Conservation (phyloP, 2,888 invertebrate species). For the Pediacus dermestoides region DNA sequence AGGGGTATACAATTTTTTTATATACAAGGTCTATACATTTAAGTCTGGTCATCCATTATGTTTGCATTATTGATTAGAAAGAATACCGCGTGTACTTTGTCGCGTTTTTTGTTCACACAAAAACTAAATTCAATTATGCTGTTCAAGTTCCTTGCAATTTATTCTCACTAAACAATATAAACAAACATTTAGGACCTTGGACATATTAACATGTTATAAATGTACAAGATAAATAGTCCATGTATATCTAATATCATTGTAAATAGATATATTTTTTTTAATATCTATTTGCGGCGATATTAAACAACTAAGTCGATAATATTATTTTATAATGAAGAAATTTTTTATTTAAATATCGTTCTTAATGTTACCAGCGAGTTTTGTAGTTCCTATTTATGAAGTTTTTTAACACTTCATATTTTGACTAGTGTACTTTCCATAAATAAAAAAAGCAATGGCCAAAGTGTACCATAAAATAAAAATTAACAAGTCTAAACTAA, state of each 20-base stretch:
- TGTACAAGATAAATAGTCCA: conserved; percentile 36
- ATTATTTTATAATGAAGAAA: conserved; percentile 25
- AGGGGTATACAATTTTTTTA: conserved; percentile 28
- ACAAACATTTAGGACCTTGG: conserved; percentile 30
- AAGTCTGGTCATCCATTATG: conserved; percentile 19
- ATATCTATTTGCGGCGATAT: conserved; percentile 5
- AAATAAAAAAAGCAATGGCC: conserved; percentile 38
- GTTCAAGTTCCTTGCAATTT: conserved; percentile 18
- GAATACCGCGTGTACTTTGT: conserved; percentile 11
- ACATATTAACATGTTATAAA: conserved; percentile 36
- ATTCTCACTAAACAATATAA: conserved; percentile 31
- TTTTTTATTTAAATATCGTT: conserved; percentile 52
- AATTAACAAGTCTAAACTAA: conserved; percentile 20
- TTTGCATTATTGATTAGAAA: conserved; percentile 24
- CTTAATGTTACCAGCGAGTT: conserved; percentile 72
- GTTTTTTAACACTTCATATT: conserved; percentile 39
- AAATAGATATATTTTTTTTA: conserved; percentile 25
- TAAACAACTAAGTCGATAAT: conserved; percentile 6
- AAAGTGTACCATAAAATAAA: conserved; percentile 32
- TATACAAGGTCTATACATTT: conserved; percentile 33
- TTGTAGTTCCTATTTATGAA: conserved; percentile 69
- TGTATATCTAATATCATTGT: conserved; percentile 18
- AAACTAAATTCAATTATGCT: conserved; percentile 6
- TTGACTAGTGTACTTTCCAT: conserved; percentile 51
- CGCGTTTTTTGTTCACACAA: conserved; percentile 13